Evolutionary conservation across 2,888 invertebrate species (phyloP), one percentile per base, ranked within the genome.

Genomic region (Caprella mutica): DNA sequence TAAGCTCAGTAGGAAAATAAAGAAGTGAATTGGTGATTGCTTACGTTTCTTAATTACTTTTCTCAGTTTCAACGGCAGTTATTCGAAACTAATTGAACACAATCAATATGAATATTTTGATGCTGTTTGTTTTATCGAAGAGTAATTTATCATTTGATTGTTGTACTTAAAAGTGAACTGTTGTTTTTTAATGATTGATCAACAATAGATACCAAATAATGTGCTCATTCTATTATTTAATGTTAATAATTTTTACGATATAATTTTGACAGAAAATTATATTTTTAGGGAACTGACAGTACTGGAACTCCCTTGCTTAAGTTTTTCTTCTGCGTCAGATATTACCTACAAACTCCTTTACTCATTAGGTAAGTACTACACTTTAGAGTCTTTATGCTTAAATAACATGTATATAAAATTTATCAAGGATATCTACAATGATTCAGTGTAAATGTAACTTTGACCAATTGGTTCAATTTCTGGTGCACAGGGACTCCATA

Each of bases 401-500:
- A 19, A 2, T 3, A 38, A 38, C n/a, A 14, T 35, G n/a, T 17
- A 4, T 38, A 38, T 38, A 38, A 38, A 38, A 17, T 3, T 38
- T 38, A 17, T 38, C 3, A 2, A 4, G 19, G 17, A 4, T 4
- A 38, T 17, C n/a, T 3, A 38, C 19, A n/a, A 38, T 19, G 3
- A 38, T 19, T 17, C 3, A 4, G n/a, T 3, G 2, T 38, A 3
- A 38, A 38, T 38, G 4, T 48, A 12, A 6, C 27, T n/a, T 19
- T 24, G n/a, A 40, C 17, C 6, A 40, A 40, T 40, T 9, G 6
- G 8, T 21, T 14, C 44, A 2, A 4, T 1, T 48, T 12, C 19
- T 17, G 48, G 30, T n/a, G 9, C 33, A 3, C 68, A 80, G 82
- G 75, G 92, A 94, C 78, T 90, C 90, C 71, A 81, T 86, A 68